These are phyloP conservation scores for Rhodinocichla rosea DNA, from an alignment of 2,113 vertebrate species.

Conservation along the genomic window DNA sequence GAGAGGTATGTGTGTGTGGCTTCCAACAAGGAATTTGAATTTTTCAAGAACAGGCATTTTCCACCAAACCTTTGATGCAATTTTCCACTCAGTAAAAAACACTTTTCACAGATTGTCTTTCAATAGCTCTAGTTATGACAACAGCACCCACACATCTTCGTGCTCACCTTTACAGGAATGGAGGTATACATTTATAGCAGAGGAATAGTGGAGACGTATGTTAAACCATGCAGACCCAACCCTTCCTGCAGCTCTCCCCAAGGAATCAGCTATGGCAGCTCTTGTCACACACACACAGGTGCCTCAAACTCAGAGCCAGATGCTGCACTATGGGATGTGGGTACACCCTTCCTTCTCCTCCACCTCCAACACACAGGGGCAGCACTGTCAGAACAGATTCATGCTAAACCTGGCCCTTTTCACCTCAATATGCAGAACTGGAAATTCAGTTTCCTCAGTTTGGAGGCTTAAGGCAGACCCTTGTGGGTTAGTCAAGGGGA, in stretches of 20 bases:
- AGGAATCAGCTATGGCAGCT: background rate
- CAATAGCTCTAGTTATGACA: background rate
- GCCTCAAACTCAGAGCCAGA: background rate
- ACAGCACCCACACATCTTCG: background rate
- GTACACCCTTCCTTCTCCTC: background rate
- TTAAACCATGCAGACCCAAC: background rate
- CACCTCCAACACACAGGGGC: background rate
- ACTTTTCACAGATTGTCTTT: background rate
- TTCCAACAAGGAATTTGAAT: background rate
- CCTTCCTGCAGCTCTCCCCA: background rate
- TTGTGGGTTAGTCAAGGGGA: background rate
- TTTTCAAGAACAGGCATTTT: background rate
- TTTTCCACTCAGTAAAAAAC: background rate
- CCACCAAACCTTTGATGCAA: background rate
- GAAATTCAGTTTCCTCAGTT: background rate
- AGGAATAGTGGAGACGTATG: background rate
- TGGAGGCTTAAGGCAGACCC: background rate
- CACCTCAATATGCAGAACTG: background rate
- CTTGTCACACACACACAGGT: background rate
- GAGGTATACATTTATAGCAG: background rate
- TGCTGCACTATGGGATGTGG: fast-evolving
- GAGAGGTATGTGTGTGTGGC: background rate
- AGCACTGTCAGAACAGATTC: background rate
- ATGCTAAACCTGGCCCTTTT: background rate
- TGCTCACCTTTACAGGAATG: background rate